Conservation (phyloP, 1,140 invertebrate genomes). For the Laupala kohalensis region DNA sequence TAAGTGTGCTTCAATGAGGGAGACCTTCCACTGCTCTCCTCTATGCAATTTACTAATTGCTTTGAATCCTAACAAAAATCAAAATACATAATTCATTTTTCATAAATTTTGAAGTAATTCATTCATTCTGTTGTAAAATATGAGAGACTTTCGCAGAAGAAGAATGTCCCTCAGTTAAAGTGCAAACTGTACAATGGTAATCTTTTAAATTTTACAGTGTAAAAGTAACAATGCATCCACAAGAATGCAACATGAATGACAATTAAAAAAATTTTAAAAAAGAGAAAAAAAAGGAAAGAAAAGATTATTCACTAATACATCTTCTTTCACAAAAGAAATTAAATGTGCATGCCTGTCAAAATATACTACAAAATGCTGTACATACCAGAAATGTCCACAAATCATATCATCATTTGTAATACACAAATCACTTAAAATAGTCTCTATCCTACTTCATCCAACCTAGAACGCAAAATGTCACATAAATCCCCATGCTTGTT, state of each 20-base stretch:
- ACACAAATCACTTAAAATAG: neutral
- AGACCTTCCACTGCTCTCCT: slow-evolving; percentile 1
- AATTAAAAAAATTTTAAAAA: neutral
- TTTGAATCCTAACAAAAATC: too few species aligned
- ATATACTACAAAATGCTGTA: slow-evolving; percentile 2
- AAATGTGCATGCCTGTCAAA: slow-evolving; percentile 5
- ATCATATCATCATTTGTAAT: slow-evolving; percentile 1
- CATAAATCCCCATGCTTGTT: slow-evolving; percentile 11
- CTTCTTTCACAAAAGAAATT: neutral
- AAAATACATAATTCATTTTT: too few species aligned
- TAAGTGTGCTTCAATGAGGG: slow-evolving; percentile 1
- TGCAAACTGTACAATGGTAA: neutral
- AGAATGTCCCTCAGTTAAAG: neutral
- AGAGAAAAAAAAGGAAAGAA: too few species aligned
- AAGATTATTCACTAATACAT: accelerated
- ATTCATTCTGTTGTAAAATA: too few species aligned
- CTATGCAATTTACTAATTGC: neutral
- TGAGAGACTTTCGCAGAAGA: neutral
- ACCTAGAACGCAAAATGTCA: neutral
- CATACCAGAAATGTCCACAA: slow-evolving; percentile 3
- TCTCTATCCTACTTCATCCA: slow-evolving; percentile 1
- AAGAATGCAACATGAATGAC: neutral
- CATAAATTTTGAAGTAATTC: too few species aligned
- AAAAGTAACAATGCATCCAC: neutral
- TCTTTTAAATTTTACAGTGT: neutral